A percentile compares a stretch with the other conserved stretches of the same genome.
Evolutionary conservation across 2,113 vertebrate species (phyloP).

Genomic region (Passerina amoena): DNA sequence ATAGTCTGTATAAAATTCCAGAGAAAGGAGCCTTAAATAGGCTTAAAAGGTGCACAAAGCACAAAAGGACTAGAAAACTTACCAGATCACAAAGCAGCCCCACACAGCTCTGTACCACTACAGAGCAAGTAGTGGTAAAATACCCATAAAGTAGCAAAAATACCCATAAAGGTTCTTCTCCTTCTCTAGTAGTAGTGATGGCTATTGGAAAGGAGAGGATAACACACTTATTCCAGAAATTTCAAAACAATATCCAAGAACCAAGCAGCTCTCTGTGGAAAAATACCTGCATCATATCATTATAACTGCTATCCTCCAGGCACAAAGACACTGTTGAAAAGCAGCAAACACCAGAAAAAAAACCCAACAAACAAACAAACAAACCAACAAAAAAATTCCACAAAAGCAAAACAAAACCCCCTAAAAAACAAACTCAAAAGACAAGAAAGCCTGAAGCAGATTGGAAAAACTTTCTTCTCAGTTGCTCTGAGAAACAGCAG

Average conservation of each 20-base stretch:
- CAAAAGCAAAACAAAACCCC: neutral
- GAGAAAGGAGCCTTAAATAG: neutral
- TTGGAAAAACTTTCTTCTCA: neutral
- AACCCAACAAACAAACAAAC: neutral
- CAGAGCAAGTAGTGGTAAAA: too few species aligned
- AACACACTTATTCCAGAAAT: neutral
- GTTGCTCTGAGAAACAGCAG: neutral
- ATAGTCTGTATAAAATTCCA: neutral
- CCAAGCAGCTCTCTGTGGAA: neutral
- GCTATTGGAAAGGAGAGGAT: neutral
- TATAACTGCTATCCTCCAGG: neutral
- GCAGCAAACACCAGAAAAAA: neutral
- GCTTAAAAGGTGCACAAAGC: neutral
- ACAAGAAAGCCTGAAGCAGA: neutral
- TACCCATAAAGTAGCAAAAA: neutral
- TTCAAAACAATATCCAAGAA: neutral
- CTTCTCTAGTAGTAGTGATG: neutral
- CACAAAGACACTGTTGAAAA: neutral
- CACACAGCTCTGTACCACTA: neutral
- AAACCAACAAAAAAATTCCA: neutral
- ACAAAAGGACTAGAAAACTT: neutral
- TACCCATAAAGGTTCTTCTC: neutral
- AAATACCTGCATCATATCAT: neutral
- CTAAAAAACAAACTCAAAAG: neutral
- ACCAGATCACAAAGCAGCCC: neutral